These are phyloP conservation scores for Xanthorhoe spadicearia DNA, from an alignment of 2,888 invertebrate species.

Conservation along the genomic window DNA sequence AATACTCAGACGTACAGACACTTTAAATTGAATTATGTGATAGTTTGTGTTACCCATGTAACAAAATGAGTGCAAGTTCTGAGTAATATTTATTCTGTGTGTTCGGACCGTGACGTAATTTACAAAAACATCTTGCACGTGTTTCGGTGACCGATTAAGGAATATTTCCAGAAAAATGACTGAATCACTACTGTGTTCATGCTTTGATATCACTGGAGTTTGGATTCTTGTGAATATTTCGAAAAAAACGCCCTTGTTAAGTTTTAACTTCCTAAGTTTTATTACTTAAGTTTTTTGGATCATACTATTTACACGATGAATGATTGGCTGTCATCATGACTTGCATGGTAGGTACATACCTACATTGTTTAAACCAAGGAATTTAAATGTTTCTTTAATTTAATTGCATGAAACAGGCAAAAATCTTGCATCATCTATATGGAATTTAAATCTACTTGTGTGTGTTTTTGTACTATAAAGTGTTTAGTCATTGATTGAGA, in stretches of 20 bases:
- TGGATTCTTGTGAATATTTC: not conserved
- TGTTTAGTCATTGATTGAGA: too few relatives aligned
- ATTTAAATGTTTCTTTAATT: too few relatives aligned
- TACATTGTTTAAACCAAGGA: too few relatives aligned
- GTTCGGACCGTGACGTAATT: constrained; percentile 59
- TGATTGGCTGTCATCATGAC: too few relatives aligned
- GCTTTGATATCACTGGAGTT: constrained; percentile 12
- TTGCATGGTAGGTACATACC: too few relatives aligned
- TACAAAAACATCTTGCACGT: constrained; percentile 63
- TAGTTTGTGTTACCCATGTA: too few relatives aligned
- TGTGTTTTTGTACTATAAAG: too few relatives aligned
- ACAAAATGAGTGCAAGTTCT: not conserved
- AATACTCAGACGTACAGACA: too few relatives aligned
- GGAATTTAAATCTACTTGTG: not conserved
- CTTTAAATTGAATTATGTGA: too few relatives aligned
- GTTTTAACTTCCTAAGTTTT: not conserved
- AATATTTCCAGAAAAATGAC: constrained; percentile 39
- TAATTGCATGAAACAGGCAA: too few relatives aligned
- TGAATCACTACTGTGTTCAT: constrained; percentile 29
- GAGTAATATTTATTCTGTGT: constrained; percentile 9
- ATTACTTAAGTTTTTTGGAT: not conserved
- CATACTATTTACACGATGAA: too few relatives aligned
- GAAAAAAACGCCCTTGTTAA: not conserved
- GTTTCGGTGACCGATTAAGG: constrained; percentile 45
- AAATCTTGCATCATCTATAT: too few relatives aligned